These are phyloP conservation scores for Labrus mixtus DNA, from an alignment of 2,113 vertebrate species.

Conservation along the genomic window DNA sequence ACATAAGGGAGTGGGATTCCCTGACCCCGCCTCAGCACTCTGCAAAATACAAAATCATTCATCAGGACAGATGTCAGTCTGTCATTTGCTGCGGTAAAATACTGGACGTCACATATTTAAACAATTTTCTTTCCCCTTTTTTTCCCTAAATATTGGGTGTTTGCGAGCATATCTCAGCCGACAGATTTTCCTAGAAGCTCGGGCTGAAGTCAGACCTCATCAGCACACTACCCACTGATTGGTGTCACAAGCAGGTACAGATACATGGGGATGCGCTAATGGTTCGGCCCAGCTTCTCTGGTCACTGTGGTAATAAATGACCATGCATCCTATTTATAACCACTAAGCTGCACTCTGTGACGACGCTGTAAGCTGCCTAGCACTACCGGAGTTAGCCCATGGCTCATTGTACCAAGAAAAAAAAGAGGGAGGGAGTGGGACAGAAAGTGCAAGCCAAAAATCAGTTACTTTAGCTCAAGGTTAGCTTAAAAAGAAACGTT, in stretches of 20 bases:
- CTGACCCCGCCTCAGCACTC: neutral
- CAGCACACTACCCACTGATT: conserved; percentile 24
- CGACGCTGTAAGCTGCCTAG: conserved; percentile 80
- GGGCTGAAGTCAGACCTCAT: conserved; percentile 14
- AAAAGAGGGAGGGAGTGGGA: neutral
- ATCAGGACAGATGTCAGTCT: neutral
- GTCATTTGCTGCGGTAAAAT: neutral
- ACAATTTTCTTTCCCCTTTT: neutral
- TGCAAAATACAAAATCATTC: too few relatives aligned
- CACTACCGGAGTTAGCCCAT: conserved; percentile 41
- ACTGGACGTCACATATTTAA: conserved; percentile 3
- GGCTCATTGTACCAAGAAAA: conserved; percentile 45
- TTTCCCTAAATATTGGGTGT: neutral
- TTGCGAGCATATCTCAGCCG: neutral
- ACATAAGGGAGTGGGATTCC: conserved; percentile 57
- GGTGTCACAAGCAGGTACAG: conserved; percentile 33
- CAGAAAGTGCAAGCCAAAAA: conserved; percentile 23
- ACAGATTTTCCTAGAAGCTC: neutral
- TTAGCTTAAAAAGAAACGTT: neutral
- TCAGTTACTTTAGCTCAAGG: neutral
- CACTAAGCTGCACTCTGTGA: conserved; percentile 76
- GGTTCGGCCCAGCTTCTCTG: conserved; percentile 44
- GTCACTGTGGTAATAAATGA: conserved; percentile 78
- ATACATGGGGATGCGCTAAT: conserved; percentile 55
- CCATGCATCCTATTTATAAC: conserved; percentile 82